Base-by-base conservation (phyloP, 1,140 invertebrate species). In the Drosophila pandora region DNA sequence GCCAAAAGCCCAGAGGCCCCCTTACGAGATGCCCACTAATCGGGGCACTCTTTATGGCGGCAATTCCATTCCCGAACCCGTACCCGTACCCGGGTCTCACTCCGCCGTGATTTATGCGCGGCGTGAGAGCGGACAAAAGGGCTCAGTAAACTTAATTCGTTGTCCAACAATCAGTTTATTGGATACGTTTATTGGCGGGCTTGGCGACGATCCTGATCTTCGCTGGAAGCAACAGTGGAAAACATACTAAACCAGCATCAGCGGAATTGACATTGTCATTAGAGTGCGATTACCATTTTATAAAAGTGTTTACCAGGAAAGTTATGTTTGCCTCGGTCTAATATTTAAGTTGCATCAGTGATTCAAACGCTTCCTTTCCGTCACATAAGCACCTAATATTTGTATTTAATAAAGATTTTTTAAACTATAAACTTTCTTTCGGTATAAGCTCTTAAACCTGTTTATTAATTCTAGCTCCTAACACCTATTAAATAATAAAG, bases 71-170 rank as follows among this genome's bases (percentile, higher is more conserved):
- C 60, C 34, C 57, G 64, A 32, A 53, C 30, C 12, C 34, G 4
- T 2, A 12, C 34, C 34, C 34, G 34, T 57, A 45, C 50, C 43
- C 62, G 43, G 34, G 63, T 64, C 50, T 74, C 70, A 72, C 69
- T 60, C 60, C 61, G 56, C 32, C 53, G 37, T 80, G 81, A 84
- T 84, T 84, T 84, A 84, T 85, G 67, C 48, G 69, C 56, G 81
- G 77, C 80, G 76, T 73, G 80, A 84, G 80, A 84, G 77, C 75
- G 61, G 52, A 59, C 61, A 30, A 58, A 52, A 57, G 48, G 28
- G 47, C 58, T 23, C 56, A 65, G 65, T 59, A 63, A 37, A 63
- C 52, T 50, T 79, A 79, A 82, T 67, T 59, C 53, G 12, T 45
- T 49, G 53, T 37, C 48, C 75, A 84, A 82, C 80, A 82, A 70